Conservation (phyloP, 2,797 vertebrate genomes). For the Picus viridis region DNA sequence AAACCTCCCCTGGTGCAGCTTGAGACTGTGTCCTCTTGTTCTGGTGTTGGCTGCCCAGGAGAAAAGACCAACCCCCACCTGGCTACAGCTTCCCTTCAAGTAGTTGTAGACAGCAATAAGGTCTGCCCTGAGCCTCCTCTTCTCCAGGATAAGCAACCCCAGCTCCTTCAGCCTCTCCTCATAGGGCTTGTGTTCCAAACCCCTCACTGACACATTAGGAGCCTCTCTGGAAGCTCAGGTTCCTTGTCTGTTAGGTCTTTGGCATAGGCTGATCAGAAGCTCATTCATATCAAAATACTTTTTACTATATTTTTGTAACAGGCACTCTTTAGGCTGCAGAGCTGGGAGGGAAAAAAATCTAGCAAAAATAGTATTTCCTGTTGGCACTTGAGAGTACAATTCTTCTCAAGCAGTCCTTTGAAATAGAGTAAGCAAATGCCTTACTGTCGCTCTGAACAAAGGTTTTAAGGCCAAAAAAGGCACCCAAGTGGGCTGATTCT, state of each 20-base stretch:
- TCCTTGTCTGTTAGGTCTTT: neutral
- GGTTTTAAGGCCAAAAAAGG: neutral
- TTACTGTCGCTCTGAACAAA: neutral
- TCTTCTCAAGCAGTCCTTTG: neutral
- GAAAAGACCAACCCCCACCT: no score
- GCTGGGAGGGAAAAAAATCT: neutral
- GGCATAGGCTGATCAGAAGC: neutral
- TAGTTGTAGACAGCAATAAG: no score
- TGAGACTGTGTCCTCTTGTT: no score
- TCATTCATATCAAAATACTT: neutral
- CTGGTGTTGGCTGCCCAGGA: no score
- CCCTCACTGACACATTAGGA: neutral
- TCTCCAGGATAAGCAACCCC: no score
- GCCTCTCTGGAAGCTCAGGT: neutral
- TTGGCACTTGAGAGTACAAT: neutral
- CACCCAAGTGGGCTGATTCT: neutral
- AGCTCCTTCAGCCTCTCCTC: no score
- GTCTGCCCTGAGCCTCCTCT: no score
- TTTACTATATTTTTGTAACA: neutral
- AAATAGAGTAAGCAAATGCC: neutral
- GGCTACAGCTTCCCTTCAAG: no score
- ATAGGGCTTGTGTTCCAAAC: no score
- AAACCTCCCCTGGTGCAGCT: no score
- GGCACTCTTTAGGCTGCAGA: neutral
- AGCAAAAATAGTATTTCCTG: neutral